Evolutionary conservation across 2,888 invertebrate species (phyloP).

Genomic region (Epirrhoe tristata): DNA sequence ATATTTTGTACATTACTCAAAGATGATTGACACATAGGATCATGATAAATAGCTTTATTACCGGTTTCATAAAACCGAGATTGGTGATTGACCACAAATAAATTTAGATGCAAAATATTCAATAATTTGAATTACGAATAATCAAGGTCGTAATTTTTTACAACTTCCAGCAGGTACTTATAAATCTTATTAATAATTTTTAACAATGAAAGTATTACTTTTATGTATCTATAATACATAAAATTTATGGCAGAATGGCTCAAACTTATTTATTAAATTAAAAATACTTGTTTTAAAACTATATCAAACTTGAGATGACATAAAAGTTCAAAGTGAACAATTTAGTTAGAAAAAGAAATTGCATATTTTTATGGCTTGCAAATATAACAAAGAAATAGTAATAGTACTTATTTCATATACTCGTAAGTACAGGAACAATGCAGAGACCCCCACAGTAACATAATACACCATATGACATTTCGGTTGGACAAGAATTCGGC

Average conservation of each 20-base stretch:
- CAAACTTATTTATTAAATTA: too few relatives aligned
- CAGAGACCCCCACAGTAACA: slow-evolving; percentile 47
- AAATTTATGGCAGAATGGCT: not conserved
- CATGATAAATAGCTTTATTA: slow-evolving; percentile 38
- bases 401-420: slow-evolving; percentile 20
- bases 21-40: slow-evolving; percentile 41
- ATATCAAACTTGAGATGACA: not conserved
- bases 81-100: slow-evolving; percentile 33
- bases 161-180: too few relatives aligned
- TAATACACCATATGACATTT: slow-evolving; percentile 61
- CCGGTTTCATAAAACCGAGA: slow-evolving; percentile 26
- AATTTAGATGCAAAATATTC: slow-evolving; percentile 14
- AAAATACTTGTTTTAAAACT: too few relatives aligned
- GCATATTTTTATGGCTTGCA: not conserved
- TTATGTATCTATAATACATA: too few relatives aligned
- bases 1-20: slow-evolving; percentile 36
- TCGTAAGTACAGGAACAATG: slow-evolving; percentile 47
- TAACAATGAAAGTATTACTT: too few relatives aligned
- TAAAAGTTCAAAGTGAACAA: not conserved
- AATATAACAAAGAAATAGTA: slow-evolving; percentile 5
- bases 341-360: not conserved
- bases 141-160: slow-evolving; percentile 5
- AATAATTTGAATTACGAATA: slow-evolving; percentile 3
- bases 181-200: too few relatives aligned
- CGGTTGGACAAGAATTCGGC: slow-evolving; percentile 49